These are phyloP conservation scores for Peromyscus maniculatus DNA, from an alignment of 2,113 vertebrate species.

Conservation along the genomic window DNA sequence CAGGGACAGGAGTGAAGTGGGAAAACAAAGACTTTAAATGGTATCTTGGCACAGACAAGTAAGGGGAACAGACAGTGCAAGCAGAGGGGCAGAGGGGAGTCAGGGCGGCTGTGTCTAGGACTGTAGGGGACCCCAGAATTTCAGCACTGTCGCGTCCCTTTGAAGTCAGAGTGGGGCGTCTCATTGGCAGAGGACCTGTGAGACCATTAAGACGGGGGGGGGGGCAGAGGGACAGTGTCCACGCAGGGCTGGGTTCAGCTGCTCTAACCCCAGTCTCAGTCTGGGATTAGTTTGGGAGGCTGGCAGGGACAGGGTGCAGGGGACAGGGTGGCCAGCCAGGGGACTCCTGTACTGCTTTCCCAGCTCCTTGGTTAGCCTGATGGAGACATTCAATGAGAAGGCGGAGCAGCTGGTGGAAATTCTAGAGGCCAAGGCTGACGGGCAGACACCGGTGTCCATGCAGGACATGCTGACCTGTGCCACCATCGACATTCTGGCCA, in stretches of 20 bases:
- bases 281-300: background rate
- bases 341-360: background rate
- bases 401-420: conserved; percentile 89
- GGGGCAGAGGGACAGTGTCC: background rate
- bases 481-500: conserved; percentile 88
- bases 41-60: background rate
- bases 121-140: background rate
- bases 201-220: background rate
- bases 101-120: fast-evolving
- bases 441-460: conserved; percentile 87
- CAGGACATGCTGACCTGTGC: conserved; percentile 87
- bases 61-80: background rate
- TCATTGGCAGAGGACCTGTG: background rate
- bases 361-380: conserved; percentile 89
- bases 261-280: no score
- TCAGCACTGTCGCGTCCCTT: background rate
- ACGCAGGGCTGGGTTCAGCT: background rate
- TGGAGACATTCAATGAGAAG: conserved; percentile 91
- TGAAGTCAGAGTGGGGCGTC: background rate
- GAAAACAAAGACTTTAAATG: background rate
- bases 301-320: background rate
- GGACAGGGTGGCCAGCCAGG: background rate
- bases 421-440: conserved; percentile 88
- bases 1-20: background rate
- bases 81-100: background rate